phyloP scores from a whole-genome alignment of 2,888 invertebrate genomes.

The Linnaemya tessellans region DNA sequence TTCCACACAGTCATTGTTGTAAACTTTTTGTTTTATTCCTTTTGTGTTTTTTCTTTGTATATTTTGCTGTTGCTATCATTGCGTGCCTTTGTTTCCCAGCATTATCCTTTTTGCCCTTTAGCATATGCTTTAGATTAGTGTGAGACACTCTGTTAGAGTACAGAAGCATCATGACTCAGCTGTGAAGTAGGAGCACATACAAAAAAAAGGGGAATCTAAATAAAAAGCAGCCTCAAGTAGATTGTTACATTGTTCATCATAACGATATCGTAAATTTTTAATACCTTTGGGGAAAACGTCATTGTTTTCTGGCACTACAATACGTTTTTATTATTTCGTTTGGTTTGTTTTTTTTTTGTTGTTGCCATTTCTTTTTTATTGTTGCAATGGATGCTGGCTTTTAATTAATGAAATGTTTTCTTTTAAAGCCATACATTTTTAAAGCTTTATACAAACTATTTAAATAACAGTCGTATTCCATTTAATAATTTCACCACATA shows the following conservation, averaged over 20 bases:
- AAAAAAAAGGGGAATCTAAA: conserved; percentile 13
- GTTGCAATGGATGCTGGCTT: conserved; percentile 13
- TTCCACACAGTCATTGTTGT: conserved; percentile 41
- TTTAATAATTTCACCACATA: too few species aligned
- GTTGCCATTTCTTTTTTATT: conserved; percentile 17
- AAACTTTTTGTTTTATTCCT: background rate
- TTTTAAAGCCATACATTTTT: conserved; percentile 18
- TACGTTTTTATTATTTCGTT: conserved; percentile 32
- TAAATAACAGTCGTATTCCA: too few species aligned
- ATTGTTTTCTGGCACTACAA: conserved; percentile 59
- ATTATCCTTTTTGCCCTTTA: conserved; percentile 67
- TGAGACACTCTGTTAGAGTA: conserved; percentile 31
- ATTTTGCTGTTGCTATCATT: conserved; percentile 37
- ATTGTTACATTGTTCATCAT: conserved; percentile 63
- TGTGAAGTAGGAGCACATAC: background rate
- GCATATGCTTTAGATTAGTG: conserved; percentile 68
- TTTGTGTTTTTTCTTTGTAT: background rate
- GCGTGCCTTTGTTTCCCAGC: conserved; percentile 50
- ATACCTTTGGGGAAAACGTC: conserved; percentile 67
- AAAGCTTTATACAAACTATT: background rate
- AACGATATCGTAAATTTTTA: conserved; percentile 69
- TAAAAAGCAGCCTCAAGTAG: conserved; percentile 22
- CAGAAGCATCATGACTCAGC: conserved; percentile 43
- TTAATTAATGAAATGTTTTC: conserved; percentile 63
- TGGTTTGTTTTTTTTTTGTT: conserved; percentile 2